Conservation (phyloP, 2,113 vertebrate species). For the Aphyosemion australe region DNA sequence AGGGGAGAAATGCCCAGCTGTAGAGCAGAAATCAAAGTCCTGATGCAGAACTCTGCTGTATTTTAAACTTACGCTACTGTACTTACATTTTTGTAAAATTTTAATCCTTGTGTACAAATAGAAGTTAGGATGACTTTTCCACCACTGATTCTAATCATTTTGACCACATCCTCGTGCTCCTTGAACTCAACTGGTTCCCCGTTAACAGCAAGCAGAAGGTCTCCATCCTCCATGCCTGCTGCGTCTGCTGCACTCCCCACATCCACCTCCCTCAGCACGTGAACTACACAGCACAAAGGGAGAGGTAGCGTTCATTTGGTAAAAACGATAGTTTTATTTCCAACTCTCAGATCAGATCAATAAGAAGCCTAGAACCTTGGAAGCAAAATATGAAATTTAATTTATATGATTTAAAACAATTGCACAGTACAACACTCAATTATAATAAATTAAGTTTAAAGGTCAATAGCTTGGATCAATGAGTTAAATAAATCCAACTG, state of each 20-base stretch:
- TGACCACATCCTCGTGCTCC: conserved; percentile 86
- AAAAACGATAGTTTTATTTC: too few relatives aligned
- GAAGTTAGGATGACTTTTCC: conserved; percentile 79
- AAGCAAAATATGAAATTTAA: too few relatives aligned
- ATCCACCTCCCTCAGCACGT: conserved; percentile 90
- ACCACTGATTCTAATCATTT: conserved; percentile 77
- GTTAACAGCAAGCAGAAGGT: conserved; percentile 89
- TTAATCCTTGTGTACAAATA: conserved; percentile 79
- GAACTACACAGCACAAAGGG: conserved; percentile 69
- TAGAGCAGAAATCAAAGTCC: neutral
- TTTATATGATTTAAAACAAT: too few relatives aligned
- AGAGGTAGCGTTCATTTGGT: too few relatives aligned
- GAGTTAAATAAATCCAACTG: too few relatives aligned
- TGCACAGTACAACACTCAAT: too few relatives aligned
- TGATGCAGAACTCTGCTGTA: accelerated
- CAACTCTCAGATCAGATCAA: too few relatives aligned
- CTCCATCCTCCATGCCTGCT: conserved; percentile 89
- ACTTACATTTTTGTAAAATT: conserved; percentile 85
- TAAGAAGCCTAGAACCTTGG: too few relatives aligned
- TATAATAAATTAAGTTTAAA: too few relatives aligned
- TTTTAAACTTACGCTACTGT: neutral
- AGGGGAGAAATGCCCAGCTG: conserved; percentile 89
- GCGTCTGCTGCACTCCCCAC: conserved; percentile 84
- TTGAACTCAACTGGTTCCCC: conserved; percentile 83
- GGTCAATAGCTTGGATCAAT: too few relatives aligned